These are phyloP conservation scores for Capreolus pygargus DNA, from an alignment of 2,113 vertebrate species.

Conservation along the genomic window DNA sequence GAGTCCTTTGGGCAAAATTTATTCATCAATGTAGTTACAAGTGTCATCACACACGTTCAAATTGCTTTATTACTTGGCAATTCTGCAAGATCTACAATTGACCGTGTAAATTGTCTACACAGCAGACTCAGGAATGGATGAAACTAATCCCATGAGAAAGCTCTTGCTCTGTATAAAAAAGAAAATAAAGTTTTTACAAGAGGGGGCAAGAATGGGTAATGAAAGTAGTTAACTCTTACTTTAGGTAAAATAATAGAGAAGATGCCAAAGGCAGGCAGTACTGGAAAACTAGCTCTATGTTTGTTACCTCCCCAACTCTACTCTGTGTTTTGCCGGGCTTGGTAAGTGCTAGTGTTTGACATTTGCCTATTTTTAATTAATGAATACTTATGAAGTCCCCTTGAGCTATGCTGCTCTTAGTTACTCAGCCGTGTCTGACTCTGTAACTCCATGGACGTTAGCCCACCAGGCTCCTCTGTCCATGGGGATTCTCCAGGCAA, in stretches of 20 bases:
- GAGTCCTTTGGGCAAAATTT: not conserved
- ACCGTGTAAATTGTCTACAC: not conserved
- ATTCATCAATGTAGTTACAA: not conserved
- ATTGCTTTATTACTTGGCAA: not conserved
- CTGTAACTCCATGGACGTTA: not conserved
- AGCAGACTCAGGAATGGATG: not conserved
- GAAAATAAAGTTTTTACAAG: not conserved
- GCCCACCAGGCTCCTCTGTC: not conserved
- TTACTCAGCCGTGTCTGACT: not conserved
- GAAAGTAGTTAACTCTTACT: not conserved
- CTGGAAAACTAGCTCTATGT: not conserved
- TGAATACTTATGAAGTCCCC: not conserved
- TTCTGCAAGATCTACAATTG: not conserved
- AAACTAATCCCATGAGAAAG: not conserved
- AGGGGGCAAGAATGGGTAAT: not conserved
- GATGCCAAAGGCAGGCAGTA: not conserved
- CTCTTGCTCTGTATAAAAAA: not conserved
- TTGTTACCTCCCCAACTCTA: not conserved
- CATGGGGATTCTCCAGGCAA: not conserved
- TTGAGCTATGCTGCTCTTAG: not conserved
- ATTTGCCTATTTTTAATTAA: not conserved
- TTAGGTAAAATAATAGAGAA: not conserved
- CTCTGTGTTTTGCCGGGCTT: not conserved
- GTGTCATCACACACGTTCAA: not conserved
- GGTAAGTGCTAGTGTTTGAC: not conserved